Evolutionary conservation across 2,797 vertebrate genomes (phyloP), one percentile per base, ranked within the genome.

Genomic region (Prionace glauca): DNA sequence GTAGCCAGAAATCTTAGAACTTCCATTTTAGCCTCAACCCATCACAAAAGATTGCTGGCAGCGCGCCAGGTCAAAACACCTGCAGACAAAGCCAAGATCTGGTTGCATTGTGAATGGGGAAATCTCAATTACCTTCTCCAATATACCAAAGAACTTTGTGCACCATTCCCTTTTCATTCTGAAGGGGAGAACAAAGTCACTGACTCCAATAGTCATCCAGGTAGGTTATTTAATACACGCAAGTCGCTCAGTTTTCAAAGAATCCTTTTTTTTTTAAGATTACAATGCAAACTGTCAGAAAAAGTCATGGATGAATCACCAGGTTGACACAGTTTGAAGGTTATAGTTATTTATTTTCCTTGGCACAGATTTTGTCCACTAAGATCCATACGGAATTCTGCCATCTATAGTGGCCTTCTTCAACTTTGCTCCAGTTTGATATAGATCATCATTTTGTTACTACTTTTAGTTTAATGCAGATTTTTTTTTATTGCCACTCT

Each of bases 1-100:
- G 12, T 45, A 96, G 45, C 91, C 96, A 96, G 95, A 96, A 96
- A 96, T 77, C 92, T 95, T 96, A 96, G 12, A 95, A 41, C 91
- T 96, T 96, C 95, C 96, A 77, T 96, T 96, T 74, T 11, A 96
- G 96, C 20, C 94, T 95, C 95, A 95, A 96, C 67, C 62, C 87
- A 29, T 72, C 20, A 1, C 95, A 96, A 96, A 96, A 81, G 69
- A 77, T 50, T 11, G 65, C 67, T 86, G 95, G 36, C 74, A 96
- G 94, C 74, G 94, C 96, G 95, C 95, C 96, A 96, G 95, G 96
- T 9, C 84, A 96, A 71, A 62, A 87, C 93, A 96, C 95, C 92
- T 97, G 88, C 88, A 71, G 41, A 29, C 50, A 95, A 95, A 36
- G 74, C 88, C 60, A n/a, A 93, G 65, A 79, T 91, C n/a, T n/a